phyloP scores from a whole-genome alignment of 2,888 invertebrate genomes.

The Hydraecia micacea region DNA sequence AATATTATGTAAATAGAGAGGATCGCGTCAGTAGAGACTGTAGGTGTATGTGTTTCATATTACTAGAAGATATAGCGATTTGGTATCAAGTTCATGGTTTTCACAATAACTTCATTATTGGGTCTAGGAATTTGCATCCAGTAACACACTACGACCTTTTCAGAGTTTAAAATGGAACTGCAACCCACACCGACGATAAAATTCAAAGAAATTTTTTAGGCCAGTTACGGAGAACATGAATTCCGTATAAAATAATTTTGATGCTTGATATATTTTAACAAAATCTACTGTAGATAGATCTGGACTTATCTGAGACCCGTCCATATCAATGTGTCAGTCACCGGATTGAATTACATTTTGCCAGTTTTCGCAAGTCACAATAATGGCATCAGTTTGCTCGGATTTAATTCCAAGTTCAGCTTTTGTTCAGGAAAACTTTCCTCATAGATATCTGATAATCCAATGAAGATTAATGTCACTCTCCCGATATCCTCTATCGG shows the following conservation, averaged over 20 bases:
- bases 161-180: slow-evolving; percentile 2
- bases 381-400: slow-evolving; percentile 47
- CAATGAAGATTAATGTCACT: slow-evolving; percentile 62
- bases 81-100: background rate
- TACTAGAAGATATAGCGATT: background rate
- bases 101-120: background rate
- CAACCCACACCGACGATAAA: background rate
- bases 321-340: slow-evolving; percentile 54
- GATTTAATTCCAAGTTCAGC: slow-evolving; percentile 46
- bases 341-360: slow-evolving; percentile 57
- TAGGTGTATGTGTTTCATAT: background rate
- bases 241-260: slow-evolving; percentile 12
- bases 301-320: slow-evolving; percentile 13
- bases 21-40: background rate
- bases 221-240: background rate
- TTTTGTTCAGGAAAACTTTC: slow-evolving; percentile 49
- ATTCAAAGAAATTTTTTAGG: slow-evolving; percentile 2
- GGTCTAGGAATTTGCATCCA: background rate
- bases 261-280: slow-evolving; percentile 25
- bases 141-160: slow-evolving; percentile 1
- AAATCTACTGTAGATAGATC: slow-evolving; percentile 10
- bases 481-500: slow-evolving; percentile 55
- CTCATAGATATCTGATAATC: slow-evolving; percentile 60
- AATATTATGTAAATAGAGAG: background rate
- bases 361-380: slow-evolving; percentile 59